Conservation (phyloP, 1,140 invertebrate species). For the Scaptomyza graminum region DNA sequence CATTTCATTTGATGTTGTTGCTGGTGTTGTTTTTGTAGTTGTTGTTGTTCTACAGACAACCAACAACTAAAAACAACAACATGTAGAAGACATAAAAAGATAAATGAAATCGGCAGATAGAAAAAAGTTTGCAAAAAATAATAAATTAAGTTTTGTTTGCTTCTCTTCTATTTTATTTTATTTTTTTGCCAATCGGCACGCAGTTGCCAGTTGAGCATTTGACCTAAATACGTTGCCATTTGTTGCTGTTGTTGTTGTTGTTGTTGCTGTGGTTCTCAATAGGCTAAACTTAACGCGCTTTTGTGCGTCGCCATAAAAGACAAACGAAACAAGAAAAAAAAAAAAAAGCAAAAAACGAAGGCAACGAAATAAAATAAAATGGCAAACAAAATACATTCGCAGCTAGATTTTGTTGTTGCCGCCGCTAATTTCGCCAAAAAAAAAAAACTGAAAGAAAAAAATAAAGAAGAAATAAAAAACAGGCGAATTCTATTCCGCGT, state of each 20-base stretch:
- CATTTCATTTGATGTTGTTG: constrained; percentile 21
- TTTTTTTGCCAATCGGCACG: constrained; percentile 71
- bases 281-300: constrained; percentile 60
- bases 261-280: constrained; percentile 47
- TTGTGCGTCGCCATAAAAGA: constrained; percentile 51
- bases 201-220: constrained; percentile 68
- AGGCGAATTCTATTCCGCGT: constrained; percentile 58
- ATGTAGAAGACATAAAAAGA: constrained; percentile 47
- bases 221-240: constrained; percentile 62
- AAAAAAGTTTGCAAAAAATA: constrained; percentile 48
- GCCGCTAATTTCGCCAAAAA: constrained; percentile 69
- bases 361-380: constrained; percentile 41
- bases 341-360: constrained; percentile 7
- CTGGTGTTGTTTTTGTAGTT: constrained; percentile 12
- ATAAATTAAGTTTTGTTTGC: constrained; percentile 33
- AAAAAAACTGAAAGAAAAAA: constrained; percentile 44
- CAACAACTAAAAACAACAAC: constrained; percentile 36
- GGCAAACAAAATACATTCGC: constrained; percentile 49
- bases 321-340: constrained; percentile 19
- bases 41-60: constrained; percentile 21
- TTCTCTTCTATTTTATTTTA: constrained; percentile 11
- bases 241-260: constrained; percentile 11
- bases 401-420: constrained; percentile 39
- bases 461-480: constrained; percentile 31
- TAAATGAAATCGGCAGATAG: constrained; percentile 66